Evolutionary conservation across 2,113 vertebrate species (phyloP).

Genomic region (Paralichthys olivaceus): DNA sequence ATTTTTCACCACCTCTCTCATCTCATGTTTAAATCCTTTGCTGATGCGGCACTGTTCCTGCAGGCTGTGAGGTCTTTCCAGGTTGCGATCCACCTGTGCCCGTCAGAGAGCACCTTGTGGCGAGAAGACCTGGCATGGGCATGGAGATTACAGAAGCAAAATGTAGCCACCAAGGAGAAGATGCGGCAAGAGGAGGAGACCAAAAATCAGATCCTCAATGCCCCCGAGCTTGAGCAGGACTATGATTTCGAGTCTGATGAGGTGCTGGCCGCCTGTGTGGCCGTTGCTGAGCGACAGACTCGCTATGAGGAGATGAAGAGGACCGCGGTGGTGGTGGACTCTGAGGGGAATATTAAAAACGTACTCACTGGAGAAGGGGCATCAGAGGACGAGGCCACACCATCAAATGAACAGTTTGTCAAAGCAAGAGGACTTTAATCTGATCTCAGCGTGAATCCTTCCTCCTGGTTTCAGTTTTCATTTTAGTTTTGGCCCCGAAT

Average conservation of each 20-base stretch:
- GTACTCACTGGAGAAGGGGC: constrained; percentile 74
- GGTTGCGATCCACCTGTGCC: constrained; percentile 89
- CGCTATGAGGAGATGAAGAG: constrained; percentile 79
- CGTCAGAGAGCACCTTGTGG: constrained; percentile 89
- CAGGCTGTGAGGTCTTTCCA: constrained; percentile 96
- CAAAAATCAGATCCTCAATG: constrained; percentile 61
- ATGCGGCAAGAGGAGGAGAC: constrained; percentile 73
- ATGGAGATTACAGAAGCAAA: constrained; percentile 82
- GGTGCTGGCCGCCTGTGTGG: constrained; percentile 92
- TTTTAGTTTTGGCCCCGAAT: constrained; percentile 4
- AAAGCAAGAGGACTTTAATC: constrained; percentile 84
- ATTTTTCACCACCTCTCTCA: neutral
- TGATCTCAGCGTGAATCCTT: neutral
- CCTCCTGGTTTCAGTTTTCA: neutral
- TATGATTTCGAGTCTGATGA: constrained; percentile 98
- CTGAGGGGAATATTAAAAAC: constrained; percentile 84
- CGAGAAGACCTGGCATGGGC: constrained; percentile 95
- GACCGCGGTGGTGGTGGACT: constrained; percentile 84
- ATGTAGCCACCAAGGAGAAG: constrained; percentile 76
- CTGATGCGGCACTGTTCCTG: constrained; percentile 15
- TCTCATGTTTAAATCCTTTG: constrained; percentile 10
- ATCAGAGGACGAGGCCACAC: constrained; percentile 53
- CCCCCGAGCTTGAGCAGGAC: constrained; percentile 88
- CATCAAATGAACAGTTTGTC: constrained; percentile 83
- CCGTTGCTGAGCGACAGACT: constrained; percentile 91